Conservation (phyloP, 2,888 invertebrate genomes). For the Stramonita haemastoma region DNA sequence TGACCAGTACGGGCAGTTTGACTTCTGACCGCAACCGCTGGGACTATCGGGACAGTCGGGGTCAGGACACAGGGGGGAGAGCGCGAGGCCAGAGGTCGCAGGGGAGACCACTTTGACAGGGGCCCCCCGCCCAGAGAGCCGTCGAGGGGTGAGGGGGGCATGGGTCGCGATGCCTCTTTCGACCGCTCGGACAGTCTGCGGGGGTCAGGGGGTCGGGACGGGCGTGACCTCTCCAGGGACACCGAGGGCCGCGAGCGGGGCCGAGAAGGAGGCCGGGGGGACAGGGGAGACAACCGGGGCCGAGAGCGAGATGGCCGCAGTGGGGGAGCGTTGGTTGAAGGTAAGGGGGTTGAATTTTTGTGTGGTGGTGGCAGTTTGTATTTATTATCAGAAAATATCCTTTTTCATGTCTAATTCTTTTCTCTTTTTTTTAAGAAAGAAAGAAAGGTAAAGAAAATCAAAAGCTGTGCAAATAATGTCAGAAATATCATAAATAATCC, state of each 20-base stretch:
- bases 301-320: slow-evolving; percentile 25
- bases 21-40: slow-evolving; percentile 12
- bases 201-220: neutral
- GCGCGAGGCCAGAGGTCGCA: slow-evolving; percentile 26
- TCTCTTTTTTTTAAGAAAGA: neutral
- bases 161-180: slow-evolving; percentile 23
- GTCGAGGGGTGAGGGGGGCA: neutral
- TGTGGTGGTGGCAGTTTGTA: neutral
- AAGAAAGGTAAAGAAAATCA: too few relatives aligned
- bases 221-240: slow-evolving; percentile 18
- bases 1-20: slow-evolving; percentile 35
- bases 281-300: slow-evolving; percentile 34
- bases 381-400: neutral
- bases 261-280: neutral
- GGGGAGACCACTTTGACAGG: slow-evolving; percentile 31
- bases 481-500: too few relatives aligned
- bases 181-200: slow-evolving; percentile 20
- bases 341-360: neutral
- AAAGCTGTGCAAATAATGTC: too few relatives aligned
- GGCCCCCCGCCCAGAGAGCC: neutral
- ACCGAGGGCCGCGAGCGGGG: slow-evolving; percentile 18
- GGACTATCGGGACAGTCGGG: slow-evolving; percentile 9
- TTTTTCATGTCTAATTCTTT: neutral
- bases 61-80: neutral
- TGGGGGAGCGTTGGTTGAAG: neutral